A percentile compares a stretch with the other conserved stretches of the same genome.
phyloP scores from a whole-genome alignment of 2,797 vertebrate species.

The Neostethus bicornis region DNA sequence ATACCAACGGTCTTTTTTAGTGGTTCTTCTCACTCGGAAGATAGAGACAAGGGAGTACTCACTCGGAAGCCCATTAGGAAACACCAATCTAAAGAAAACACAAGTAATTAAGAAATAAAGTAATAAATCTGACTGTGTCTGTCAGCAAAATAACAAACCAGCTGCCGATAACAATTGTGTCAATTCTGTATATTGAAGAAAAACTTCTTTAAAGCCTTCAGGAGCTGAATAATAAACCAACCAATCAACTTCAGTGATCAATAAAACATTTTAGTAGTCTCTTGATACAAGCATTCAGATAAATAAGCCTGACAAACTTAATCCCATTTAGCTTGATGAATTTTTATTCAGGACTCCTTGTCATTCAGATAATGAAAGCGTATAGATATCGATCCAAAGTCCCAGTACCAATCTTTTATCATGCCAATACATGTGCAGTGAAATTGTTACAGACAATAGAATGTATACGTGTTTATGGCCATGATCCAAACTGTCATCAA shows the following conservation, averaged over 20 bases:
- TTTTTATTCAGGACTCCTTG: conserved; percentile 49
- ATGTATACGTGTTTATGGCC: conserved; percentile 35
- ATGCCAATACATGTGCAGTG: conserved; percentile 28
- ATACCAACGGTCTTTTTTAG: conserved; percentile 95
- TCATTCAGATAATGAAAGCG: conserved; percentile 68
- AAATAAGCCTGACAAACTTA: conserved; percentile 66
- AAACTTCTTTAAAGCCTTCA: conserved; percentile 26
- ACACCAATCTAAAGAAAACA: conserved; percentile 83
- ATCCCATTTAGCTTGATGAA: conserved; percentile 69
- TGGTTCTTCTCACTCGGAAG: conserved; percentile 90
- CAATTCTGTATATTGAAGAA: conserved; percentile 23
- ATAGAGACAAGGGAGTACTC: conserved; percentile 86
- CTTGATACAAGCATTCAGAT: conserved; percentile 39
- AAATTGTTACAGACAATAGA: conserved; percentile 21
- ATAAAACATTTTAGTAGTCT: conserved; percentile 66
- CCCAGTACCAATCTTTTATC: conserved; percentile 53
- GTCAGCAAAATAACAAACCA: conserved; percentile 4
- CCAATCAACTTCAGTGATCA: conserved; percentile 60
- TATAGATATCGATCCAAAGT: conserved; percentile 65
- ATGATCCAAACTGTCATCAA: conserved; percentile 43
- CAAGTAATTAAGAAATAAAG: conserved; percentile 1
- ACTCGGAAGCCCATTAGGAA: conserved; percentile 88
- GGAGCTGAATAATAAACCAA: conserved; percentile 39
- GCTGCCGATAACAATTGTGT: conserved; percentile 5
- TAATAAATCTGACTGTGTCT: conserved; percentile 1